These are phyloP conservation scores for Sturnira hondurensis DNA, from an alignment of 2,113 vertebrate genomes.

Conservation along the genomic window DNA sequence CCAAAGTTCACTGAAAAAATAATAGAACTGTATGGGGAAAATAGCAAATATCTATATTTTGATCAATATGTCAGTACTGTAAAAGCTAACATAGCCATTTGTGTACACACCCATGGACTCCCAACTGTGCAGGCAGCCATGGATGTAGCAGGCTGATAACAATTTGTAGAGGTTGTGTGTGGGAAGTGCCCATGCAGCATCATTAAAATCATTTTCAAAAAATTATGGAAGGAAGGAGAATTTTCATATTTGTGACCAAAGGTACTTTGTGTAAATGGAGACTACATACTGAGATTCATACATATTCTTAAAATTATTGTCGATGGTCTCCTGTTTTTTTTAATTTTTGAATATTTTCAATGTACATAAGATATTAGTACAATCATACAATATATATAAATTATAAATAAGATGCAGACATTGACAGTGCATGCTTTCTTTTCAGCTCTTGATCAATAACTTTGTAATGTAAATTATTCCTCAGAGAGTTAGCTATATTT, in stretches of 20 bases:
- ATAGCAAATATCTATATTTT: not conserved
- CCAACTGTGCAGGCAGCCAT: not conserved
- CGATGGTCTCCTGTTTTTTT: not conserved
- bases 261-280: not conserved
- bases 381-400: not conserved
- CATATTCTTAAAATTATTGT: not conserved
- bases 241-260: not conserved
- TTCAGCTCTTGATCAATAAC: not conserved
- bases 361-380: not conserved
- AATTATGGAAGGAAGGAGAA: not conserved
- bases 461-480: not conserved
- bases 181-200: not conserved
- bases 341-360: not conserved
- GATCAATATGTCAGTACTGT: not conserved
- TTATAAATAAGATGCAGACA: not conserved
- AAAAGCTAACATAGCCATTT: not conserved
- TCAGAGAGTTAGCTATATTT: not conserved
- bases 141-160: not conserved
- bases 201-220: not conserved
- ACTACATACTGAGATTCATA: not conserved
- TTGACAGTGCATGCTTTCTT: not conserved
- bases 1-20: not conserved
- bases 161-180: not conserved
- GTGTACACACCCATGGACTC: not conserved
- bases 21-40: not conserved